A percentile compares a stretch with the other conserved stretches of the same genome.
Conservation (phyloP, 92 coral and sea anemone species). For the Phymanthus crucifer region DNA sequence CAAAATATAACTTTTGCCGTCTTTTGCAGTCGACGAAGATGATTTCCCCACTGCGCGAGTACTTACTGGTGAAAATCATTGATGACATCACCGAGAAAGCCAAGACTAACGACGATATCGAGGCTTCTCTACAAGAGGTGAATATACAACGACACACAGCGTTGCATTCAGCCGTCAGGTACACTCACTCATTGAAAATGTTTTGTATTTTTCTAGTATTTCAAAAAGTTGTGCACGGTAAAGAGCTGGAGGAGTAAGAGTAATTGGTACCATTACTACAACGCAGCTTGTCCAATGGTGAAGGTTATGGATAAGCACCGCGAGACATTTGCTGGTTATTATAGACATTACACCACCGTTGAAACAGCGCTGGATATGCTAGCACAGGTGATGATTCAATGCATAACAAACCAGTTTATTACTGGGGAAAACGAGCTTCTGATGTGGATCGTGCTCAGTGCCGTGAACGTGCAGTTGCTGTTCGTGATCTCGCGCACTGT, state of each 20-base stretch:
- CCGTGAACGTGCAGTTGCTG: too few species aligned
- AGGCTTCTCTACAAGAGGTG: slow-evolving; percentile 51
- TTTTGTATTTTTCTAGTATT: not conserved
- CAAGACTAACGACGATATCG: slow-evolving; percentile 78
- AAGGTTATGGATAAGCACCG: slow-evolving; percentile 16
- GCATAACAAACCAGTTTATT: too few species aligned
- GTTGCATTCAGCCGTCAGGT: too few species aligned
- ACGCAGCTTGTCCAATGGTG: slow-evolving; percentile 10
- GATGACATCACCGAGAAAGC: slow-evolving; percentile 77
- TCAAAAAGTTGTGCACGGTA: not conserved
- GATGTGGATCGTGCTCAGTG: too few species aligned
- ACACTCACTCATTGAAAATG: too few species aligned
- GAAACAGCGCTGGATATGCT: slow-evolving; percentile 27
- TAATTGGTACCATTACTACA: not conserved
- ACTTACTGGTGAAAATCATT: slow-evolving; percentile 50
- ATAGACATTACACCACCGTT: not conserved
- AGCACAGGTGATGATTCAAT: slow-evolving; percentile 3
- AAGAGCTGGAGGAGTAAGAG: not conserved
- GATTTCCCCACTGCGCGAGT: slow-evolving; percentile 55
- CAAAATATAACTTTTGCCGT: not conserved
- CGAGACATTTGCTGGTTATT: slow-evolving; percentile 11
- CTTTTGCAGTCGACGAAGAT: slow-evolving; percentile 63
- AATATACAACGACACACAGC: not conserved
- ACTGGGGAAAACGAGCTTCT: too few species aligned
- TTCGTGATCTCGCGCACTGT: too few species aligned